These are phyloP conservation scores for Drosophila sechellia DNA, from an alignment of 1,140 invertebrate species.

Conservation along the genomic window DNA sequence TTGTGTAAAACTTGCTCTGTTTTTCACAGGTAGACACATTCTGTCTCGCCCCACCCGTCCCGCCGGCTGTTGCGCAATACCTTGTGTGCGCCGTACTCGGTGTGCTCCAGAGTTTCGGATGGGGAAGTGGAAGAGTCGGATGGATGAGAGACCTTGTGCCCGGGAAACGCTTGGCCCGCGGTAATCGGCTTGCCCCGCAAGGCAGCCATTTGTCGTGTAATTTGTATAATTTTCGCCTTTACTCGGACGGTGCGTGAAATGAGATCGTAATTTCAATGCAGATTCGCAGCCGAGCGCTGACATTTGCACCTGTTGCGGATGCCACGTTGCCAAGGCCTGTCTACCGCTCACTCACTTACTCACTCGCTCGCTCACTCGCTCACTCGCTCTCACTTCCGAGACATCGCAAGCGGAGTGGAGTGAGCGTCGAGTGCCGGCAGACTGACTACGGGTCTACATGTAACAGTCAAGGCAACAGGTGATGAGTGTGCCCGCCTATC, in stretches of 20 bases:
- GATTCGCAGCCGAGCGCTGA: slow-evolving; percentile 20
- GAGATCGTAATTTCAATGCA: slow-evolving; percentile 21
- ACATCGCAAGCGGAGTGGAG: neutral
- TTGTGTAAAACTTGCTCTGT: slow-evolving; percentile 53
- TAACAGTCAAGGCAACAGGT: neutral
- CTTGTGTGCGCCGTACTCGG: neutral
- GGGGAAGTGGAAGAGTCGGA: neutral
- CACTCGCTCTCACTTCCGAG: neutral
- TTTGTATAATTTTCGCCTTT: slow-evolving; percentile 15
- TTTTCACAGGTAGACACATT: slow-evolving; percentile 19
- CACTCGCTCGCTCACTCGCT: no score
- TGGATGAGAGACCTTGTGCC: neutral
- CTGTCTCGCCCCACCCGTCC: neutral
- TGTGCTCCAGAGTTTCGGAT: neutral
- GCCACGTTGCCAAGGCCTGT: slow-evolving; percentile 16
- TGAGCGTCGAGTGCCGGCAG: no score
- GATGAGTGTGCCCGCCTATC: neutral
- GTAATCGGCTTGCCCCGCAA: neutral
- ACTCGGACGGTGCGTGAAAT: slow-evolving; percentile 26
- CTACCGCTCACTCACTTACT: neutral
- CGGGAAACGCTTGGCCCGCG: slow-evolving; percentile 19
- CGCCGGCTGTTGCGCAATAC: slow-evolving; percentile 22
- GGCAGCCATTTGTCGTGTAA: neutral
- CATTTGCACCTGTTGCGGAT: slow-evolving; percentile 21
- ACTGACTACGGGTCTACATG: no score